A percentile compares a stretch with the other conserved stretches of the same genome.
Conservation (phyloP, 2,797 vertebrate species). For the Potorous gilbertii region DNA sequence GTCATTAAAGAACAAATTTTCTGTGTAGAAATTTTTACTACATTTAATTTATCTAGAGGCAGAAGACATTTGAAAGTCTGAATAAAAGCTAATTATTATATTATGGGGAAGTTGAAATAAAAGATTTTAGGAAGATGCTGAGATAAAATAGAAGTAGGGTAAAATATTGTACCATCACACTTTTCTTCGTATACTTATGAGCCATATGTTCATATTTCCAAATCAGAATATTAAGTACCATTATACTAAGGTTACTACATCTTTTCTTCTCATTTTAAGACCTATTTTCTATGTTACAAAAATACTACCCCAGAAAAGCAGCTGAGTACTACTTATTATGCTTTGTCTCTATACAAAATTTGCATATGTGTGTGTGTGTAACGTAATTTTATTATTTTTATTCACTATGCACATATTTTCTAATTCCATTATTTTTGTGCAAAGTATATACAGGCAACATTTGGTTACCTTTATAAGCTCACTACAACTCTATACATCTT, state of each 20-base stretch:
- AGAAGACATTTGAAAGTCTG: not conserved
- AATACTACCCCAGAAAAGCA: not conserved
- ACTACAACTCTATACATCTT: not conserved
- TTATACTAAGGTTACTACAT: not conserved
- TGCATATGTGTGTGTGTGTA: not conserved
- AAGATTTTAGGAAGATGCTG: not conserved
- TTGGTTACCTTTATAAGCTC: too few species aligned
- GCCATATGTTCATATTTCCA: not conserved
- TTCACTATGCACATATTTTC: not conserved
- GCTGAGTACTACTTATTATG: not conserved
- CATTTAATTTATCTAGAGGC: not conserved
- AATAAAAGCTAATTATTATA: not conserved
- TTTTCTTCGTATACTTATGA: not conserved
- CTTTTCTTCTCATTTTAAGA: not conserved
- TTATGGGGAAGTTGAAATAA: not conserved
- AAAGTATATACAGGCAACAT: too few species aligned
- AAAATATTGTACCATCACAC: not conserved
- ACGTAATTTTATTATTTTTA: too few species aligned
- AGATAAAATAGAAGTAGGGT: not conserved
- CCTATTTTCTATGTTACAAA: too few species aligned
- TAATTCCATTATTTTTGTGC: not conserved
- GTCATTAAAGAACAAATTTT: not conserved
- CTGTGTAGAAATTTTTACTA: not conserved
- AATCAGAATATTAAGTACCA: not conserved
- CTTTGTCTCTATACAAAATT: not conserved